A percentile compares a stretch with the other conserved stretches of the same genome.
These are phyloP conservation scores for Hofmannophila pseudospretella DNA, from an alignment of 2,888 invertebrate species.

Conservation along the genomic window DNA sequence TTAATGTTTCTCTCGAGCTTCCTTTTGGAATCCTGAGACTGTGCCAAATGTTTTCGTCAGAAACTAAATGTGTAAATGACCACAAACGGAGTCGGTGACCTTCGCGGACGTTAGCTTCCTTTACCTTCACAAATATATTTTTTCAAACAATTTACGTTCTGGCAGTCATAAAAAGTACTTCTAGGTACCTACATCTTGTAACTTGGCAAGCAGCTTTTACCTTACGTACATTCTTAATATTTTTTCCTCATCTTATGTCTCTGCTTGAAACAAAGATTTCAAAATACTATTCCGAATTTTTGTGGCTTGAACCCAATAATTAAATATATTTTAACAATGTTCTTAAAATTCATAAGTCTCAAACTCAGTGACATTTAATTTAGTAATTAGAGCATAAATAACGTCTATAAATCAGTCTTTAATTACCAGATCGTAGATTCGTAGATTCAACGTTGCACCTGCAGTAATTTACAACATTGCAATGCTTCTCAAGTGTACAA, in stretches of 20 bases:
- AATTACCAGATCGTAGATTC: slow-evolving; percentile 1
- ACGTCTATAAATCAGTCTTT: slow-evolving; percentile 1
- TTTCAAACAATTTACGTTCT: no score
- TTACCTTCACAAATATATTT: not conserved
- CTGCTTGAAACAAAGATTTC: no score
- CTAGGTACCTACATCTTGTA: no score
- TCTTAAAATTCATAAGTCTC: not conserved
- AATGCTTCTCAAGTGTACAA: slow-evolving; percentile 21
- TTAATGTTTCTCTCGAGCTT: slow-evolving; percentile 3
- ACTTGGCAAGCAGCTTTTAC: no score
- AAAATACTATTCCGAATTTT: no score
- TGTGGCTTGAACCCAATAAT: no score
- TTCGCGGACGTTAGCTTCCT: slow-evolving; percentile 6
- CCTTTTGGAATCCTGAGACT: slow-evolving; percentile 8
- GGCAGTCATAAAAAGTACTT: no score
- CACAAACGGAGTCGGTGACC: slow-evolving; percentile 10
- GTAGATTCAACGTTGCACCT: not conserved
- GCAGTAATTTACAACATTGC: slow-evolving; percentile 11
- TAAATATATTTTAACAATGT: no score
- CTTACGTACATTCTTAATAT: no score
- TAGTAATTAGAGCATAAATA: slow-evolving; percentile 7
- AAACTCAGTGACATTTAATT: not conserved
- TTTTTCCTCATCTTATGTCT: no score
- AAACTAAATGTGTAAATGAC: slow-evolving; percentile 10
- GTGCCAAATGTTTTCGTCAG: slow-evolving; percentile 13